Evolutionary conservation across 2,113 vertebrate species (phyloP).

Genomic region (Picathartes gymnocephalus): DNA sequence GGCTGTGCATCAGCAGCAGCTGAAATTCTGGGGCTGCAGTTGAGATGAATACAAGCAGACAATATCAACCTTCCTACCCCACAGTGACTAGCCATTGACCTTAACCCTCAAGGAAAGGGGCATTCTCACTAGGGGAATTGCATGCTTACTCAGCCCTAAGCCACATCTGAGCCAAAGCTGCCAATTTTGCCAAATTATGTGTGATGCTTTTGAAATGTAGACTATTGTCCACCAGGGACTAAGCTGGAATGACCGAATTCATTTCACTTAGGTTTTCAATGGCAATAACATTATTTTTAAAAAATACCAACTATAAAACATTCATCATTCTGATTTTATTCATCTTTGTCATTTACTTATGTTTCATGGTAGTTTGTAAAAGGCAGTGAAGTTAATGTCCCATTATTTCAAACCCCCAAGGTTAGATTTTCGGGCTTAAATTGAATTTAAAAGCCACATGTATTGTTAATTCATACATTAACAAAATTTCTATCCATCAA

Average conservation of each 20-base stretch:
- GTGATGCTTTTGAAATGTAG: slow-evolving; percentile 60
- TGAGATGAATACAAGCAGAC: slow-evolving; percentile 13
- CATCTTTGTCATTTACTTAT: slow-evolving; percentile 61
- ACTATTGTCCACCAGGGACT: slow-evolving; percentile 49
- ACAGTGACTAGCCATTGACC: slow-evolving; percentile 58
- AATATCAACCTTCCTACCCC: slow-evolving; percentile 14
- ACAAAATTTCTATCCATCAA: slow-evolving; percentile 55
- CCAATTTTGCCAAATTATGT: slow-evolving; percentile 65
- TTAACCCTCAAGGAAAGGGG: slow-evolving; percentile 56
- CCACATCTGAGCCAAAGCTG: slow-evolving; percentile 45
- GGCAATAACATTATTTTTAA: slow-evolving; percentile 55
- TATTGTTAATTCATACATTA: slow-evolving; percentile 64
- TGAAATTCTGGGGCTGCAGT: neutral
- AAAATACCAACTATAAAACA: slow-evolving; percentile 57
- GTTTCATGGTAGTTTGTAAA: slow-evolving; percentile 65
- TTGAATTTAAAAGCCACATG: slow-evolving; percentile 66
- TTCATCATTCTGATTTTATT: slow-evolving; percentile 58
- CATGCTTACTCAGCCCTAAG: slow-evolving; percentile 22
- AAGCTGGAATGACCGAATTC: slow-evolving; percentile 49
- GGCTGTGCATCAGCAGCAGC: neutral
- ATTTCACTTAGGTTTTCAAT: slow-evolving; percentile 66
- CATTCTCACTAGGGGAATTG: slow-evolving; percentile 58
- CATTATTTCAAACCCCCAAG: slow-evolving; percentile 68
- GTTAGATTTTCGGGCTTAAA: slow-evolving; percentile 61
- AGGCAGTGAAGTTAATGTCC: slow-evolving; percentile 63